Percentiles rank a stretch among this genome's conserved stretches.
Conservation (phyloP, 2,797 vertebrate species). For the Phoeniculus purpureus region DNA sequence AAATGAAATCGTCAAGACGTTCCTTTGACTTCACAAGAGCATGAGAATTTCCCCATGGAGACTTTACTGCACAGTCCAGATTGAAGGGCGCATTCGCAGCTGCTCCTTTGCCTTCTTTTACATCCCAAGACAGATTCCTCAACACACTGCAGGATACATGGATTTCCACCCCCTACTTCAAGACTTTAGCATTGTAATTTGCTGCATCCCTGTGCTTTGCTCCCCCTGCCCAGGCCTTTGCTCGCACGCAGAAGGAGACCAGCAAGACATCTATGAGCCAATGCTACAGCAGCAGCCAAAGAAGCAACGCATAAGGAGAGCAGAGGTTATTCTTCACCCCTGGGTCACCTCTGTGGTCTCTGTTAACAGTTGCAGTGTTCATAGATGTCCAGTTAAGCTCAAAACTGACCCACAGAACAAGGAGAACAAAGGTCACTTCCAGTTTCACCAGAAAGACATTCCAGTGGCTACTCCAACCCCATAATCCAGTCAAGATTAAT, state of each 20-base stretch:
- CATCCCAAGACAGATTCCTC: neutral
- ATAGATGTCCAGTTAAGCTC: conserved; percentile 39
- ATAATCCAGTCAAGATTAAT: conserved; percentile 48
- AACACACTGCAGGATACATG: neutral
- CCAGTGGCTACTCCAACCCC: conserved; percentile 49
- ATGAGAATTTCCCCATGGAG: neutral
- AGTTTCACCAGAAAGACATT: conserved; percentile 55
- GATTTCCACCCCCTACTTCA: neutral
- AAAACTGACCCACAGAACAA: conserved; percentile 35
- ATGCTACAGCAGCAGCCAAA: neutral
- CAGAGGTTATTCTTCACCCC: neutral
- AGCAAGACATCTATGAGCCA: neutral
- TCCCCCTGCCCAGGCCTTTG: neutral
- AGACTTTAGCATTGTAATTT: neutral
- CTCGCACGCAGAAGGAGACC: neutral
- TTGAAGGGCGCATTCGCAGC: neutral
- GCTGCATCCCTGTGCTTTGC: neutral
- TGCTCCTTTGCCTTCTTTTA: neutral
- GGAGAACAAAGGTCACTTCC: conserved; percentile 53
- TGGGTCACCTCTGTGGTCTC: conserved; percentile 43
- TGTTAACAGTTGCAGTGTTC: neutral
- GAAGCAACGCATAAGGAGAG: neutral
- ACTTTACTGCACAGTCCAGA: neutral
- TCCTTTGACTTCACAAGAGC: neutral
- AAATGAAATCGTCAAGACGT: neutral